A percentile compares a stretch with the other conserved stretches of the same genome.
phyloP scores from a whole-genome alignment of 2,113 vertebrate genomes.

The Oreochromis spilurus region DNA sequence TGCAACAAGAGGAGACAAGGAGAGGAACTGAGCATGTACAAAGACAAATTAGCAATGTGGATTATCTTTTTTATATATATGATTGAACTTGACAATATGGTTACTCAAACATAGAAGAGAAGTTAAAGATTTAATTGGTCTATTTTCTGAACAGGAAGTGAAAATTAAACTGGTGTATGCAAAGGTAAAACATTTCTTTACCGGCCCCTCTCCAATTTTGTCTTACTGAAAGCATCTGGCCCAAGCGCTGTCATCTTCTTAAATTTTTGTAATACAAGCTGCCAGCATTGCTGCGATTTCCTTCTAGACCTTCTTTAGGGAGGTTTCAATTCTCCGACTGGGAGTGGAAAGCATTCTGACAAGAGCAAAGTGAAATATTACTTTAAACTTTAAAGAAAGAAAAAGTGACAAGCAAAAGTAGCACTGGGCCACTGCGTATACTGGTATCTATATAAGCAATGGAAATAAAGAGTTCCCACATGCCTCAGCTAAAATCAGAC shows the following conservation, averaged over 20 bases:
- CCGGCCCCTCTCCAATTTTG: background rate
- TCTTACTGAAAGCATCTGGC: background rate
- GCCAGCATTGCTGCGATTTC: background rate
- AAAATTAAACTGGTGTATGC: background rate
- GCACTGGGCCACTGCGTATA: constrained; percentile 3
- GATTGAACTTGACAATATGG: background rate
- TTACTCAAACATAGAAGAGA: background rate
- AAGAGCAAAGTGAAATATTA: constrained; percentile 25
- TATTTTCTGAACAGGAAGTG: background rate
- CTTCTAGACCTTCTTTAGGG: background rate
- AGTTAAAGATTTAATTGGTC: background rate
- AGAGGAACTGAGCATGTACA: too few species aligned
- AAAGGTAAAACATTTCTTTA: background rate
- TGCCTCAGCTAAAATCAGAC: background rate
- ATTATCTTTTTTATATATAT: background rate
- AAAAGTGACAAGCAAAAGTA: constrained; percentile 20
- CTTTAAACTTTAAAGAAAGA: constrained; percentile 25
- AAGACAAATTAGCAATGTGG: background rate
- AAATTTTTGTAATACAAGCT: background rate
- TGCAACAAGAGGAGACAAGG: too few species aligned
- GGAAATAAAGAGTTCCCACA: constrained; percentile 4
- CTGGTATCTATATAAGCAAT: background rate
- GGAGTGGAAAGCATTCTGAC: background rate
- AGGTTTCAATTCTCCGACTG: background rate
- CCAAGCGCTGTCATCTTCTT: background rate